Evolutionary conservation across 2,888 invertebrate species (phyloP).

Genomic region (Calliopum simillimum): DNA sequence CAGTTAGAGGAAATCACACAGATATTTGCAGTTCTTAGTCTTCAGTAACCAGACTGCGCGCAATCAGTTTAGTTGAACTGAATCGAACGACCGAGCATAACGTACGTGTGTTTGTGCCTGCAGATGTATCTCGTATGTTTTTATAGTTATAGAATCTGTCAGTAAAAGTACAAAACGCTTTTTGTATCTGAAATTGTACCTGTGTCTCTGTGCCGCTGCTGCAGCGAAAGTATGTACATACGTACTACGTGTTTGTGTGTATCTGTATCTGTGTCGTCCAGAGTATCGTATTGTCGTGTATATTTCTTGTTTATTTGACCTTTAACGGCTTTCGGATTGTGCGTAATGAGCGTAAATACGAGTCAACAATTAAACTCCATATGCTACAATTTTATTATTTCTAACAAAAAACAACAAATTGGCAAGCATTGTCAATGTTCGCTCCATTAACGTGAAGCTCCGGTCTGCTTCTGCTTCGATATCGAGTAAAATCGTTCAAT

Average conservation of each 20-base stretch:
- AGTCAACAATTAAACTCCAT: conserved; percentile 19
- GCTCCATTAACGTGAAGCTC: neutral
- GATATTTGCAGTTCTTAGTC: neutral
- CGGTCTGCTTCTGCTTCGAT: too few species aligned
- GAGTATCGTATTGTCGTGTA: neutral
- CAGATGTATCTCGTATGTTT: conserved; percentile 8
- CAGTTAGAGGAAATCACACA: too few species aligned
- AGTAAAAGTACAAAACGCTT: too few species aligned
- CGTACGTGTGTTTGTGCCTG: conserved; percentile 6
- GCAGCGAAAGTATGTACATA: too few species aligned
- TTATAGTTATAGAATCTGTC: neutral
- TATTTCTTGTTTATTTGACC: conserved; percentile 41
- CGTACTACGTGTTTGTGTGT: conserved; percentile 1
- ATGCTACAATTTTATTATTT: conserved; percentile 13
- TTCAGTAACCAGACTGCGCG: conserved; percentile 17
- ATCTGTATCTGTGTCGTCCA: conserved; percentile 1
- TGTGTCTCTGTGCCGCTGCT: too few species aligned
- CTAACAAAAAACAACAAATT: conserved; percentile 15
- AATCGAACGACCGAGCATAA: conserved; percentile 8
- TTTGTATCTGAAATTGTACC: too few species aligned
- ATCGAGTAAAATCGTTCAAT: neutral
- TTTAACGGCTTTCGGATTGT: conserved; percentile 38
- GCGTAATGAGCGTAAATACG: conserved; percentile 31
- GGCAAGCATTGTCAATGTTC: neutral
- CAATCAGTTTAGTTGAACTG: conserved; percentile 26